Base-by-base conservation (phyloP, 2,888 invertebrate species). In the Spialia ferax region DNA sequence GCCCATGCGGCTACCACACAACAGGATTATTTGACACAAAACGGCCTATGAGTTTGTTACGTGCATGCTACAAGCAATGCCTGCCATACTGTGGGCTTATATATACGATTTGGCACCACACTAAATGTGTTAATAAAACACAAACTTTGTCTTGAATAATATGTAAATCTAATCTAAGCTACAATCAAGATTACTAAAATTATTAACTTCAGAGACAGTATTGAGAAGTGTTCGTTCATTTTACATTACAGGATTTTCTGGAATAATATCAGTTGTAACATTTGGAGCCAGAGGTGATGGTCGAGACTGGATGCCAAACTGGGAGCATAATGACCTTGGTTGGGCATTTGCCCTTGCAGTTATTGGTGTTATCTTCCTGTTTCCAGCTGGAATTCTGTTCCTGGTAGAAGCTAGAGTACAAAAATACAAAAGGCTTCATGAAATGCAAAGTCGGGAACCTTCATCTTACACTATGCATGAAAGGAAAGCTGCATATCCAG, bases 221-320 rank as follows among this genome's bases (percentile, higher is more conserved):
- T n/a, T 2, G 6, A 59, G n/a, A 42, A 32, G 18, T 35, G 0
- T 8, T 20, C n/a, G 45, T 6, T 42, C 42, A 8, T 42, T n/a
- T 6, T n/a, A n/a, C n/a, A n/a, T 89, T 94, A 23, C 88, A 95
- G 98, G 96, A 13, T 81, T 97, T 52, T 96, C 97, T 75, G 98
- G 98, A 10, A 94, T 98, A 1, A 96, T 98, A 79, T 96, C 98
- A 0, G 96, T 98, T 0, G 95, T 97, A 2, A 96, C 97, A 67
- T 99, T 99, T 88, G 99, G 99, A 42, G 96, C 97, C 0, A 95
- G 97, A 83, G 99, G 98, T 3, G 98, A 99, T 87, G 96, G 97
- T 4, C 95, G 99, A 73, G 98, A 97, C 80, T 98, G 99, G 97
- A 98, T 99, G 97, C 99, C 99, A 0, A 96, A 98, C 79, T 98